Percentiles rank a stretch among this genome's conserved stretches.
Conservation (phyloP, 2,797 vertebrate species). For the Syndactyla subalaris region DNA sequence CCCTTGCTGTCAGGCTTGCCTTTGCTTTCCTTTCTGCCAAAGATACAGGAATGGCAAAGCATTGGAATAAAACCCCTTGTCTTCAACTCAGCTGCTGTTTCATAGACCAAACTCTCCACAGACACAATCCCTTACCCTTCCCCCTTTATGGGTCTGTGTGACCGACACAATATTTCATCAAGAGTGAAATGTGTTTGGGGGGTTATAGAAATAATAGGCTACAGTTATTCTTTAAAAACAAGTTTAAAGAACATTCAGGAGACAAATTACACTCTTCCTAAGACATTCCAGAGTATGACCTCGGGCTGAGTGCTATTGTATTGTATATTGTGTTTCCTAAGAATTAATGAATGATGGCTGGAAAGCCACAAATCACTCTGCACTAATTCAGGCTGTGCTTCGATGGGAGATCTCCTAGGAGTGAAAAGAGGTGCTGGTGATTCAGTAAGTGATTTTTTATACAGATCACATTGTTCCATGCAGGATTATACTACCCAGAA, state of each 20-base stretch:
- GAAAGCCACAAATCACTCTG: constrained; percentile 59
- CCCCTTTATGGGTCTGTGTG: not conserved
- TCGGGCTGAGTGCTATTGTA: not conserved
- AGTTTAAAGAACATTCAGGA: not conserved
- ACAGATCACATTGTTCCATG: constrained; percentile 43
- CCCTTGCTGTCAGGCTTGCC: not conserved
- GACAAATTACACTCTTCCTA: not conserved
- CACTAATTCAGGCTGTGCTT: constrained; percentile 62
- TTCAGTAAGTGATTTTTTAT: constrained; percentile 60
- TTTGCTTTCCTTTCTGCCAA: not conserved
- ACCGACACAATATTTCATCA: not conserved
- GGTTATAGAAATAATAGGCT: not conserved
- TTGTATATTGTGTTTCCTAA: constrained; percentile 45
- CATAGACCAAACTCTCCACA: not conserved
- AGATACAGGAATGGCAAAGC: not conserved
- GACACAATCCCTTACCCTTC: not conserved
- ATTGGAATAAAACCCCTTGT: not conserved
- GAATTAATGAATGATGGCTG: constrained; percentile 55
- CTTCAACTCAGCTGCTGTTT: not conserved
- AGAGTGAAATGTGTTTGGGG: not conserved
- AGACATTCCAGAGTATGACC: not conserved
- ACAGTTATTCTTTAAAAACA: not conserved
- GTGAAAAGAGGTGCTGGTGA: constrained; percentile 38
- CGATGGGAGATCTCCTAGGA: constrained; percentile 18
- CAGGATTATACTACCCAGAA: constrained; percentile 24